Evolutionary conservation across 2,888 invertebrate species (phyloP), one percentile per base, ranked within the genome.

Genomic region (Lissocephala sabroskyi): DNA sequence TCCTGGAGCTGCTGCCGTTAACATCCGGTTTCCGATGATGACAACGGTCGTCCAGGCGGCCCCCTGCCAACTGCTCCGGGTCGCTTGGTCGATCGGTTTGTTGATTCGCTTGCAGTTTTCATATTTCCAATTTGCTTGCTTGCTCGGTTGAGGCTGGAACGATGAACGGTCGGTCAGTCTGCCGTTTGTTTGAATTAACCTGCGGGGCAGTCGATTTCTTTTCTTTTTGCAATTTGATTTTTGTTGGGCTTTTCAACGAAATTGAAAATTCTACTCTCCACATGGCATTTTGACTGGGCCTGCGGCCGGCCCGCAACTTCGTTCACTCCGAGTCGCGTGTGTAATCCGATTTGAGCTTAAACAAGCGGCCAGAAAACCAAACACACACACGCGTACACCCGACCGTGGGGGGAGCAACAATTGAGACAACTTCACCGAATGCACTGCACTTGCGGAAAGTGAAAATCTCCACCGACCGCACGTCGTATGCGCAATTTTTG

Each of bases 1-100:
- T 62, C 57, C 62, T 61, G 63, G 45, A 49, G 56, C 56, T 59
- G 52, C 62, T 59, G 52, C 62, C 62, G 54, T 62, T 58, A 66
- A 64, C 76, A 64, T 76, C 68, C 76, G 73, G 68, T 62, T 66
- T 59, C 67, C 71, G 63, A 16, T 44, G 37, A 10, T 33, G 33
- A 33, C 30, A 30, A 37, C 13, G 10, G n/a, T n/a, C n/a, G n/a
- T n/a, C n/a, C n/a, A n/a, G n/a, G n/a, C n/a, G n/a, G n/a, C n/a
- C n/a, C n/a, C n/a, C n/a, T 23, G 3, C 23, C 13, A 2, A 11
- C 33, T 2, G 32, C 36, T n/a, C 6, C 29, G 16, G 17, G 16
- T 7, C 13, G 26, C 33, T 29, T 11, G 18, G 26, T 33, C 32
- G 48, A 44, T 41, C 49, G 18, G 47, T 35, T 61, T 61, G 52